Percentiles rank a stretch among this genome's conserved stretches.
Evolutionary conservation across 2,888 invertebrate genomes (phyloP).

Genomic region (Sarcophaga caerulescens): DNA sequence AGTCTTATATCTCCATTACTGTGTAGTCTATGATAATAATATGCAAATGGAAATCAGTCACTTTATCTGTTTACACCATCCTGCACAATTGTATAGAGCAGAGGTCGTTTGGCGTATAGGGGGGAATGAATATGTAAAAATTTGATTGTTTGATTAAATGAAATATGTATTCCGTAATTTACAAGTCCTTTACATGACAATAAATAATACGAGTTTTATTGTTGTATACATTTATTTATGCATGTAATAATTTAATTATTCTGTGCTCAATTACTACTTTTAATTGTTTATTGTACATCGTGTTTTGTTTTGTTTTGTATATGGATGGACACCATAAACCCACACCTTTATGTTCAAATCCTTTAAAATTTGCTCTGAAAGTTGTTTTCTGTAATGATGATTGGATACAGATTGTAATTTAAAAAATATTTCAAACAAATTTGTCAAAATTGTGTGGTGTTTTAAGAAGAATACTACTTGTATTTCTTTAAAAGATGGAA

Average conservation of each 20-base stretch:
- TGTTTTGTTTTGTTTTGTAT: too few species aligned
- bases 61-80: constrained; percentile 43
- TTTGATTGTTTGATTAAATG: constrained; percentile 36
- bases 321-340: too few species aligned
- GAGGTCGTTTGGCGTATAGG: neutral
- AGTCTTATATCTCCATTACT: too few species aligned
- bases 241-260: neutral
- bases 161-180: constrained; percentile 65
- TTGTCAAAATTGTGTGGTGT: too few species aligned
- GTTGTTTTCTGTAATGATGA: too few species aligned
- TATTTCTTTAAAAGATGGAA: too few species aligned
- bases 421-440: too few species aligned
- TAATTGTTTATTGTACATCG: too few species aligned
- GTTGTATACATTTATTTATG: neutral
- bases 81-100: neutral
- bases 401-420: too few species aligned
- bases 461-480: too few species aligned
- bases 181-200: constrained; percentile 64
- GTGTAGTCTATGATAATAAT: constrained; percentile 42
- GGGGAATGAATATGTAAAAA: neutral
- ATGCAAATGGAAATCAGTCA: constrained; percentile 61
- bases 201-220: neutral
- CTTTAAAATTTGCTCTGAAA: too few species aligned
- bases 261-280: neutral
- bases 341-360: too few species aligned